A percentile compares a stretch with the other conserved stretches of the same genome.
These are phyloP conservation scores for Penaeus japonicus DNA, from an alignment of 1,140 invertebrate genomes.

Conservation along the genomic window DNA sequence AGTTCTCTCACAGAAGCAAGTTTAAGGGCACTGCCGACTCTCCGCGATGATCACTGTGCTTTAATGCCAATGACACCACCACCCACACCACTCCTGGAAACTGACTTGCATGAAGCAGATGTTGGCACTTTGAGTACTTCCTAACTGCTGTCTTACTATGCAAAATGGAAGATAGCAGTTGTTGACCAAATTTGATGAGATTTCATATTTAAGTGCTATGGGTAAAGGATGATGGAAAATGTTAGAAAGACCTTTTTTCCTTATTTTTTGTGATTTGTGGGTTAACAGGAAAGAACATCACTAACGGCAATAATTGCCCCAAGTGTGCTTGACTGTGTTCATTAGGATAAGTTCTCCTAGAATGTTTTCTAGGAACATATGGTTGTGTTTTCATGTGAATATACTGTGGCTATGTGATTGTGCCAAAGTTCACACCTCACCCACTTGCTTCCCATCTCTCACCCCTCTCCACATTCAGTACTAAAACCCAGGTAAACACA, in stretches of 20 bases:
- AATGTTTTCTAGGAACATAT: constrained; percentile 19
- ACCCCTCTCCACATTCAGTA: no score
- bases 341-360: constrained; percentile 36
- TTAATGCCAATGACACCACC: constrained; percentile 32
- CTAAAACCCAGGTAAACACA: neutral
- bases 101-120: neutral
- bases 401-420: constrained; percentile 22
- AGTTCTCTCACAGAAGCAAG: neutral
- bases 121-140: no score
- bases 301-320: constrained; percentile 6
- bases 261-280: no score
- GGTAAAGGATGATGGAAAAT: no score
- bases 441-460: neutral
- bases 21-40: neutral
- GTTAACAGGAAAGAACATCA: neutral
- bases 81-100: constrained; percentile 26
- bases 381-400: constrained; percentile 28
- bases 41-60: neutral
- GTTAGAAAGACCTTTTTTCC: no score
- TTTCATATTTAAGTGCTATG: no score
- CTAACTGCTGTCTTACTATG: no score
- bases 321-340: constrained; percentile 39
- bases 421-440: constrained; percentile 21
- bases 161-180: no score
- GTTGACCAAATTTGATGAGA: no score